Base-by-base conservation (phyloP, 2,113 vertebrate genomes). In the Myanophis thanlyinensis region DNA sequence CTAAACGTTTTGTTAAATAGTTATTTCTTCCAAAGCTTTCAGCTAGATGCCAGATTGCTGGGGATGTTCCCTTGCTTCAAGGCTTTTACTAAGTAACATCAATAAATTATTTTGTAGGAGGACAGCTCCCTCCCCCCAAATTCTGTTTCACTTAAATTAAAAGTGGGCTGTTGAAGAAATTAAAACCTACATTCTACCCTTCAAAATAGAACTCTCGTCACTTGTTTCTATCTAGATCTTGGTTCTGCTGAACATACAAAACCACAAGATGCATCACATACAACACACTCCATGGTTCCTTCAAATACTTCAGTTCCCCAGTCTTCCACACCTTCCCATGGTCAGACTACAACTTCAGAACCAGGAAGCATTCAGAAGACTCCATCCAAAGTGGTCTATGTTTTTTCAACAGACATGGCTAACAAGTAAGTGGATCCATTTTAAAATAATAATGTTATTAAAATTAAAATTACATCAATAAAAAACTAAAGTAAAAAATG, bases 331-430 rank as follows among this genome's bases (percentile, higher is more conserved):
- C 99, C 99, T 91, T 99, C 99, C 94, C 99, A 99, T 95, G 99
- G 98, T 97, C 98, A 98, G 92, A 98, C 98, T 95, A 96, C 98
- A 91, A 95, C 97, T 95, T 97, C 98, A 85, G 99, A 99, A 90
- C 96, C 98, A 90, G 94, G 97, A 86, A 98, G 98, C 48, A 98
- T 98, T 90, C 99, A 99, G 97, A 99, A 99, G 98, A 98, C 98
- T 92, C 98, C 98, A 94, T 98, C 98, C 95, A 99, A 99, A 98
- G 98, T 99, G 93, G 98, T 99, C 96, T 99, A 99, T n/a, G 99
- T 99, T 97, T 99, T 99, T 97, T 99, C 99, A 97, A 99, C 99
- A 95, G 98, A 99, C 96, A 99, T 99, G 98, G 99, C 99, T 95
- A 99, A 99, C 98, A 99, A 99, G 99, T 99, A 98, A 99, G 99